Evolutionary conservation across 2,113 vertebrate genomes (phyloP), one percentile per base, ranked within the genome.

Genomic region (Corydoras sp.): DNA sequence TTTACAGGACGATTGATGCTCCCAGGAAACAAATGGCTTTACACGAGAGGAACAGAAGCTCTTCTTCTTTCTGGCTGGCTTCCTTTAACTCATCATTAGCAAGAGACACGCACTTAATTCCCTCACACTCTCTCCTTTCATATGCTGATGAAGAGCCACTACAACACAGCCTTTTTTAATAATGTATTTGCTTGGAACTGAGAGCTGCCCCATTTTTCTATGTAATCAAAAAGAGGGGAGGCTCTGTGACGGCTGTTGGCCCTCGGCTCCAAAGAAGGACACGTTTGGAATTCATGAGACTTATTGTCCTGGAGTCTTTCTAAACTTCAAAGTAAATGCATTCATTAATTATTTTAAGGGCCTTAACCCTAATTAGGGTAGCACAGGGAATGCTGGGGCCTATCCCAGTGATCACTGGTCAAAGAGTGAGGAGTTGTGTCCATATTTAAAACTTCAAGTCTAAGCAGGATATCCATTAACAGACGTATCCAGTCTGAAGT

Each of bases 71-170:
- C 51, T 18, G 11, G 54, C 24, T 32, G 30, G 12, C 60, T 63
- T 72, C 56, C 65, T 50, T 63, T 5, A 50, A 24, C 43, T 58
- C 59, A 64, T 74, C 72, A 50, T 78, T 75, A 78, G 60, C 71
- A 72, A 48, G 75, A 72, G 72, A 72, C 77, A 61, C 35, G 66
- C 48, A 71, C 53, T 43, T 78, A 69, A 75, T 78, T 75, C 60
- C 53, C 54, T 65, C 30, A 64, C 60, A 49, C 76, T 49, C 58
- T 14, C 49, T 5, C 30, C 54, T 75, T 75, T 75, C 72, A 71
- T 68, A 75, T 61, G 73, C 55, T 75, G 73, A 69, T 49, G 58
- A 64, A 62, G 31, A 54, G 63, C 54, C 14, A 3, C 68, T 35
- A 65, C 48, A 12, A 74, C 48, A 59, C 54, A 53, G 60, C 14